These are phyloP conservation scores for Diaphora mendica DNA, from an alignment of 2,888 invertebrate genomes.

Conservation along the genomic window DNA sequence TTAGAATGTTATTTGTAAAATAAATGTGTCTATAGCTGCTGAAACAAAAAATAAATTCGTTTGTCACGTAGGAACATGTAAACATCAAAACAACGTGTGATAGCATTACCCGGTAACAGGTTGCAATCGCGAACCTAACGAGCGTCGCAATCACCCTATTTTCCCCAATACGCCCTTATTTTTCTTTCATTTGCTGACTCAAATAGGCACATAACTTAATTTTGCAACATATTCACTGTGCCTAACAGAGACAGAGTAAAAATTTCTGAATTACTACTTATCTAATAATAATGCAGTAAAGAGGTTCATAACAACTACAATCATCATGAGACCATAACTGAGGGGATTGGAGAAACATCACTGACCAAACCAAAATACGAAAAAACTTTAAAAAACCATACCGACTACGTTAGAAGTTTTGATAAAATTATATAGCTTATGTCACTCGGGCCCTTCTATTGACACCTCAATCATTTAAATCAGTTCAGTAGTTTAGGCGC, in stretches of 20 bases:
- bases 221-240: conserved; percentile 13
- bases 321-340: too few species aligned
- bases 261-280: background rate
- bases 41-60: background rate
- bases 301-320: too few species aligned
- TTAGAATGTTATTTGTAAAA: too few species aligned
- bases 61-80: conserved; percentile 45
- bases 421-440: too few species aligned
- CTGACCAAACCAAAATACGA: background rate
- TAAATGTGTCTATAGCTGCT: too few species aligned
- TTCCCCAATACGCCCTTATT: conserved; percentile 16
- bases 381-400: background rate
- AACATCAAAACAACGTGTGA: conserved; percentile 39
- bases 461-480: too few species aligned
- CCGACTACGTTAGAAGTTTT: too few species aligned
- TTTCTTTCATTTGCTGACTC: conserved; percentile 21
- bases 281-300: too few species aligned
- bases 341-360: background rate
- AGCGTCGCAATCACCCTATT: conserved; percentile 19
- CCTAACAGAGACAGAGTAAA: background rate
- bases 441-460: too few species aligned
- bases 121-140: conserved; percentile 23
- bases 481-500: too few species aligned
- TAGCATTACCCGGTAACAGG: conserved; percentile 41
- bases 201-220: conserved; percentile 26